Percentiles rank a stretch among this genome's conserved stretches.
phyloP scores from a whole-genome alignment of 2,797 vertebrate species.

The Anguilla anguilla region DNA sequence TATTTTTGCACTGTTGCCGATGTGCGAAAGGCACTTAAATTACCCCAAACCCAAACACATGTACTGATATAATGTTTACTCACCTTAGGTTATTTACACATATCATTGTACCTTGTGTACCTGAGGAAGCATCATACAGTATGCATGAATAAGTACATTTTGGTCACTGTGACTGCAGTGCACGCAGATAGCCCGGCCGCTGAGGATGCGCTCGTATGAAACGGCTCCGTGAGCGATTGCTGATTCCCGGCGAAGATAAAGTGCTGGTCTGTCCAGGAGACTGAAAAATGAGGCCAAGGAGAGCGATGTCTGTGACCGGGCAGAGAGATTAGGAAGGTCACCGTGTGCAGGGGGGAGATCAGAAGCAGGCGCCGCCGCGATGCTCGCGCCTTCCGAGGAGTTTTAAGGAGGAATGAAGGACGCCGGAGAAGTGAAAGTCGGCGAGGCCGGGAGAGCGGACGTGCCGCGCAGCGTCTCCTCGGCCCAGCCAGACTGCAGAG shows the following conservation, averaged over 20 bases:
- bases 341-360: slow-evolving; percentile 15
- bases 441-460: too few species aligned
- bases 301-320: slow-evolving; percentile 55
- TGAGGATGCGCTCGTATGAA: slow-evolving; percentile 71
- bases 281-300: slow-evolving; percentile 61
- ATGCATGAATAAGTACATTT: too few species aligned
- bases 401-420: slow-evolving; percentile 38
- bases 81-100: too few species aligned
- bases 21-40: not conserved
- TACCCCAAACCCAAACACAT: not conserved
- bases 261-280: slow-evolving; percentile 63
- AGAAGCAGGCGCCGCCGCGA: slow-evolving; percentile 12
- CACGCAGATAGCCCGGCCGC: slow-evolving; percentile 62
- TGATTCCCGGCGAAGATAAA: slow-evolving; percentile 75
- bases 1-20: not conserved
- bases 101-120: too few species aligned
- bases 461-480: too few species aligned
- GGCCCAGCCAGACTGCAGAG: too few species aligned
- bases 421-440: not conserved
- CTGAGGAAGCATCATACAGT: too few species aligned
- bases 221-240: slow-evolving; percentile 76
- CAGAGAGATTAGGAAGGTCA: slow-evolving; percentile 69
- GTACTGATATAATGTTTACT: not conserved
- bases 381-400: not conserved
- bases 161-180: too few species aligned